phyloP scores from a whole-genome alignment of 2,888 invertebrate genomes.

The Deroplatys truncata region DNA sequence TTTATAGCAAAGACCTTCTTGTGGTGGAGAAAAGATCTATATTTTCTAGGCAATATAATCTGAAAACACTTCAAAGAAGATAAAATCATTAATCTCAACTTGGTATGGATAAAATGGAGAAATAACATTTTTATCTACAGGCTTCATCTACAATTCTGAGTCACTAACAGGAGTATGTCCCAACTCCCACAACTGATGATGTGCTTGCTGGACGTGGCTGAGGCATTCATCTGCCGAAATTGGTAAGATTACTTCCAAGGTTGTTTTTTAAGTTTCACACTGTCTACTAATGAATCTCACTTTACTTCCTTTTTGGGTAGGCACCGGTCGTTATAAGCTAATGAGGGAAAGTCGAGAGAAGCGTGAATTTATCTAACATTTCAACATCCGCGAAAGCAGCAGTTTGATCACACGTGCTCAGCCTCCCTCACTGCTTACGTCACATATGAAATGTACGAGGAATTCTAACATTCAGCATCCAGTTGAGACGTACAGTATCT shows the following conservation, averaged over 20 bases:
- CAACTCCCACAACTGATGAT: too few relatives aligned
- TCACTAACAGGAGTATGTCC: too few relatives aligned
- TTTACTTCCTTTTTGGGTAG: background rate
- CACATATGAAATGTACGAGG: background rate
- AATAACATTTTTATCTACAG: too few relatives aligned
- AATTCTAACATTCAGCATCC: too few relatives aligned
- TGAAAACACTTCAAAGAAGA: too few relatives aligned
- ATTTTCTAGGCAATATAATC: too few relatives aligned
- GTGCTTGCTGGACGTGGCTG: background rate
- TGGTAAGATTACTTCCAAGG: background rate
- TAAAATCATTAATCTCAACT: too few relatives aligned
- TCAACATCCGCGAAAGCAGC: background rate
- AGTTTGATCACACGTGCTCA: background rate
- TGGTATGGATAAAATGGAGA: too few relatives aligned
- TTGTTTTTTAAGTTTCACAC: background rate
- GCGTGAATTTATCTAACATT: background rate
- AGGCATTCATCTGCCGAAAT: background rate
- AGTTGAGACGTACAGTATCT: too few relatives aligned
- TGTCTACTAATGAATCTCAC: background rate
- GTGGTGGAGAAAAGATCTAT: too few relatives aligned
- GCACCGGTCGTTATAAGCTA: background rate
- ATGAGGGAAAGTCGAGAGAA: background rate
- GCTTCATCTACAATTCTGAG: too few relatives aligned
- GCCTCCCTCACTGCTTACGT: background rate
- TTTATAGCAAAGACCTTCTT: too few relatives aligned